Base-by-base conservation (phyloP, 2,888 invertebrate genomes). In the Fissipunctia ypsillon region DNA sequence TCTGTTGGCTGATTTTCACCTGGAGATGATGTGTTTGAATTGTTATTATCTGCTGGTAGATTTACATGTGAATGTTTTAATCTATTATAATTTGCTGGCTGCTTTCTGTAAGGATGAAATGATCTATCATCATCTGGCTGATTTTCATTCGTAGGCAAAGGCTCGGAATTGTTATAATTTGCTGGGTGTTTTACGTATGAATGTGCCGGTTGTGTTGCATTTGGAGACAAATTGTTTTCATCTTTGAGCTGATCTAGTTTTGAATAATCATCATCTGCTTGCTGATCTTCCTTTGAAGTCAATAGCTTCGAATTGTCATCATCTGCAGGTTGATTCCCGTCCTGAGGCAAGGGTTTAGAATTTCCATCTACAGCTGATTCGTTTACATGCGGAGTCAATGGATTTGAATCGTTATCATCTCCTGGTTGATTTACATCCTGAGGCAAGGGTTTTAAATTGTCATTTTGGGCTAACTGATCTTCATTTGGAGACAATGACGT, bases 21-120 rank as follows among this genome's bases (percentile, higher is more conserved):
- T 63, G 19, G n/a, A 66, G 31, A 31, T 10, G 19, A 22, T n/a
- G 38, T 19, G 1, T 38, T 72, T 28, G 35, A 72, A 54, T 64
- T 63, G 9, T 45, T 14, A 31, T 61, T 2, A 19, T 61, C n/a
- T 19, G 0, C n/a, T 31, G 28, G 19, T 31, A 12, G 14, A 38
- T 28, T 31, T 28, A 4, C n/a, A n/a, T 7, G n/a, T 7, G n/a
- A 19, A 5, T 9, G 4, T 14, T 28, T 38, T 54, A 10, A 52
- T 38, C 9, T 54, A 5, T 41, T 1, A 50, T 22, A 1, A 31
- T 2, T 19, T n/a, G n/a, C n/a, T 12, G 19, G 67, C 1, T 16
- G 12, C 3, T 3, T 50, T 59, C 6, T 25, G 31, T 45, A 2
- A 28, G 12, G 6, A 9, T 5, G 10, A 9, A n/a, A 12, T 60